These are phyloP conservation scores for Acanthaster planci DNA, from an alignment of 35 echinoderm and acorn worm species.

Conservation along the genomic window DNA sequence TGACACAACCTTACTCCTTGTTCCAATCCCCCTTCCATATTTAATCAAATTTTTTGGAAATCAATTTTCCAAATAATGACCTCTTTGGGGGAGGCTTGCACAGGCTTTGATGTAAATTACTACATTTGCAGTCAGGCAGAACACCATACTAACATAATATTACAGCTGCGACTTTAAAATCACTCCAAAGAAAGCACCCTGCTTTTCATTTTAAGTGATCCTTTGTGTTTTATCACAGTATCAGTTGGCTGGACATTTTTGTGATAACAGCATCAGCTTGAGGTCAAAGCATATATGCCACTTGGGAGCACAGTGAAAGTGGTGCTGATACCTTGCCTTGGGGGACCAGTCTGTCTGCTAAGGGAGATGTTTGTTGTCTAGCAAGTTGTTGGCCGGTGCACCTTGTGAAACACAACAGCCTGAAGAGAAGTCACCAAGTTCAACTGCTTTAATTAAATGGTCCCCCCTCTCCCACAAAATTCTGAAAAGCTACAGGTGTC, in stretches of 20 bases:
- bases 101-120: no score
- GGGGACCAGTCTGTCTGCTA: neutral
- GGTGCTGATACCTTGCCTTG: neutral
- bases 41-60: neutral
- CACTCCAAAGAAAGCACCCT: neutral
- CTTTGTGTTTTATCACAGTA: neutral
- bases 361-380: neutral
- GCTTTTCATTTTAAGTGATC: neutral
- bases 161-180: no score
- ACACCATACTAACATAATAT: no score
- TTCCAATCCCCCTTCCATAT: no score
- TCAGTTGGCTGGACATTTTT: neutral
- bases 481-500: no score
- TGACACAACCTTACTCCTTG: neutral
- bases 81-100: no score
- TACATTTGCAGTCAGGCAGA: no score
- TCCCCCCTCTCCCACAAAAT: no score
- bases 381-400: neutral
- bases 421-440: no score
- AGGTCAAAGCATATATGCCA: neutral
- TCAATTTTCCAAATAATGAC: conserved; percentile 10
- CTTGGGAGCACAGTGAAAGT: neutral
- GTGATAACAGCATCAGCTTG: neutral
- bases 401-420: neutral
- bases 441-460: no score